A percentile compares a stretch with the other conserved stretches of the same genome.
Evolutionary conservation across 2,113 vertebrate species (phyloP).

Genomic region (Chiloscyllium plagiosum): DNA sequence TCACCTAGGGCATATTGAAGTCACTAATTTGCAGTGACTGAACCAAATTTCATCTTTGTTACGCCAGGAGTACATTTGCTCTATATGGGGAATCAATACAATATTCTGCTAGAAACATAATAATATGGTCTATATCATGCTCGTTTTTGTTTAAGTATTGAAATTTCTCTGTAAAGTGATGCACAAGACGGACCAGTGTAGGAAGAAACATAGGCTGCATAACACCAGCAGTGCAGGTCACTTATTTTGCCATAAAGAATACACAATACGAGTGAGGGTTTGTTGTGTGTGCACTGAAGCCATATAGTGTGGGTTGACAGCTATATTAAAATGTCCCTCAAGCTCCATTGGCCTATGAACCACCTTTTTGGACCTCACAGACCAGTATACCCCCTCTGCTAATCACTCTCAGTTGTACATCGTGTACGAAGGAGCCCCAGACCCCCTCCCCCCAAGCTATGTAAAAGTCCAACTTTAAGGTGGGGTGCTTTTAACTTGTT

Average conservation of each 20-base stretch:
- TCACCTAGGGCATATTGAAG: background rate
- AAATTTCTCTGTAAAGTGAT: background rate
- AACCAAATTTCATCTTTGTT: background rate
- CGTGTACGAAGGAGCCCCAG: too few species aligned
- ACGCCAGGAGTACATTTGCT: background rate
- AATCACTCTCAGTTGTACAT: background rate
- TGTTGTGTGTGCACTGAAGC: background rate
- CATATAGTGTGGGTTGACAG: background rate
- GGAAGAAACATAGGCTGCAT: background rate
- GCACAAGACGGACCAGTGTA: background rate
- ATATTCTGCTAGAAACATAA: background rate
- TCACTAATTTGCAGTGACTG: background rate
- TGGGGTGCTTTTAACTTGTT: background rate
- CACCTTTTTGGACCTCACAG: background rate
- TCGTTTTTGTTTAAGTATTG: background rate
- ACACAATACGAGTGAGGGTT: background rate
- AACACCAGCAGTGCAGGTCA: too few species aligned
- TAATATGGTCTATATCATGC: background rate
- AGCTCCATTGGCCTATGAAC: background rate
- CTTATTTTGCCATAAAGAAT: background rate
- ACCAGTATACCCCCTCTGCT: background rate
- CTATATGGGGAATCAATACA: background rate
- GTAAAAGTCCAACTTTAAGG: background rate
- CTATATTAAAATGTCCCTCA: background rate
- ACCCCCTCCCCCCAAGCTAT: background rate